Evolutionary conservation across 2,888 invertebrate genomes (phyloP).

Genomic region (Mamestra brassicae): DNA sequence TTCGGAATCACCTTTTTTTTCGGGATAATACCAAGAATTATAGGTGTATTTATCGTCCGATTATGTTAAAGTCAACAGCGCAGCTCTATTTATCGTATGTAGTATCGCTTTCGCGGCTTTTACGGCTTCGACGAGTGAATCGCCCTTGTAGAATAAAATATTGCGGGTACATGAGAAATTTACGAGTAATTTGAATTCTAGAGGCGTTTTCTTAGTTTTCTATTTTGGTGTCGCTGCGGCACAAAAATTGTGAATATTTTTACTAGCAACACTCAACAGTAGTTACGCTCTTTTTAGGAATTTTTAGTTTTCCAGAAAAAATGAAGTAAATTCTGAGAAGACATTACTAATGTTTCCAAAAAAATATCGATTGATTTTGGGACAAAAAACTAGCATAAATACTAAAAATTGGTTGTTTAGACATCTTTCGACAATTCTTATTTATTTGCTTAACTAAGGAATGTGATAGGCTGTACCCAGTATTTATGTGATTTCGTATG

Average conservation of each 20-base stretch:
- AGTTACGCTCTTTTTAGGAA: neutral
- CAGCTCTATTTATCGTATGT: slow-evolving; percentile 46
- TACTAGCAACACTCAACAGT: neutral
- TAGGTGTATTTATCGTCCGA: slow-evolving; percentile 65
- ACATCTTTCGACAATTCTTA: neutral
- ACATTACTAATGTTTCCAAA: too few species aligned
- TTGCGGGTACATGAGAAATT: slow-evolving; percentile 34
- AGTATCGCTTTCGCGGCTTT: slow-evolving; percentile 46
- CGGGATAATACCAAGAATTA: slow-evolving; percentile 66
- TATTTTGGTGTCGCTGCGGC: slow-evolving; percentile 17
- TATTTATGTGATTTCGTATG: neutral
- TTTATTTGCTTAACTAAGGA: neutral
- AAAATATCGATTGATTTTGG: neutral
- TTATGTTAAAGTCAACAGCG: slow-evolving; percentile 65
- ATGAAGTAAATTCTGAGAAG: neutral
- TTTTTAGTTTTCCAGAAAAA: neutral
- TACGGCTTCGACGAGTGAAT: slow-evolving; percentile 42
- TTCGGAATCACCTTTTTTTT: slow-evolving; percentile 63
- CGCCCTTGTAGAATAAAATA: slow-evolving; percentile 44
- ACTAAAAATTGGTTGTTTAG: neutral
- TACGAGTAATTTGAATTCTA: slow-evolving; percentile 51
- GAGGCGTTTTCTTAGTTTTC: slow-evolving; percentile 27
- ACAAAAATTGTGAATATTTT: neutral
- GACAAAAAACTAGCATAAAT: neutral
- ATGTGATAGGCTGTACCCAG: neutral